Conservation (phyloP, 2,888 invertebrate genomes). For the Pinctada fucata region DNA sequence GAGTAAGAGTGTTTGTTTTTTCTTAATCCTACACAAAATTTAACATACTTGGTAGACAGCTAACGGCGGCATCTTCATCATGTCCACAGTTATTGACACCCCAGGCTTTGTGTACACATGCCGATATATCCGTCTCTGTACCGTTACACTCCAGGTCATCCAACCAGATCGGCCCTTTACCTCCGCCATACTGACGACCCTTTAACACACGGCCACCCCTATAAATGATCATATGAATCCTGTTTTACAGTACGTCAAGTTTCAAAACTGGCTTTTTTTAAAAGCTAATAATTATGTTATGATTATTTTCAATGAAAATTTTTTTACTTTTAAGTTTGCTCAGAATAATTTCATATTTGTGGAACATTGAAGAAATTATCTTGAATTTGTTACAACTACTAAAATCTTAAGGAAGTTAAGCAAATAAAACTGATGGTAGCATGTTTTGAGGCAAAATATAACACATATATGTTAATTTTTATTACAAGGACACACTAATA, state of each 20-base stretch:
- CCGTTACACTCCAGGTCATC: conserved; percentile 57
- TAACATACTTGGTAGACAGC: conserved; percentile 46
- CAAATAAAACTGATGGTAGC: too few relatives aligned
- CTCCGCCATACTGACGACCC: conserved; percentile 43
- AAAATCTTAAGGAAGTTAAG: too few relatives aligned
- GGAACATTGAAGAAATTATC: too few relatives aligned
- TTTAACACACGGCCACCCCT: conserved; percentile 52
- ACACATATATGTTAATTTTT: too few relatives aligned
- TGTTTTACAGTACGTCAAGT: neutral
- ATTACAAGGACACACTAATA: too few relatives aligned
- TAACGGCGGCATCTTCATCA: conserved; percentile 55
- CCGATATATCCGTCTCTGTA: conserved; percentile 43
- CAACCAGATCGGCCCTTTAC: conserved; percentile 56
- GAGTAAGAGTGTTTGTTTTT: too few relatives aligned
- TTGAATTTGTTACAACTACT: too few relatives aligned
- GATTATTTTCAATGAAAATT: too few relatives aligned
- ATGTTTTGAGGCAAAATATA: too few relatives aligned
- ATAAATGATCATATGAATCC: neutral
- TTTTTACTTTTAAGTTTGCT: too few relatives aligned
- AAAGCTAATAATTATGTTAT: neutral
- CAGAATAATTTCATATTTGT: too few relatives aligned
- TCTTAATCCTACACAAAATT: too few relatives aligned
- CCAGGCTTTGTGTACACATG: conserved; percentile 53
- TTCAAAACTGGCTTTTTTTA: neutral
- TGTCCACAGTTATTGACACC: conserved; percentile 60